Evolutionary conservation across 1,140 invertebrate genomes (phyloP), one percentile per base, ranked within the genome.

Genomic region (Drosophila yakuba): DNA sequence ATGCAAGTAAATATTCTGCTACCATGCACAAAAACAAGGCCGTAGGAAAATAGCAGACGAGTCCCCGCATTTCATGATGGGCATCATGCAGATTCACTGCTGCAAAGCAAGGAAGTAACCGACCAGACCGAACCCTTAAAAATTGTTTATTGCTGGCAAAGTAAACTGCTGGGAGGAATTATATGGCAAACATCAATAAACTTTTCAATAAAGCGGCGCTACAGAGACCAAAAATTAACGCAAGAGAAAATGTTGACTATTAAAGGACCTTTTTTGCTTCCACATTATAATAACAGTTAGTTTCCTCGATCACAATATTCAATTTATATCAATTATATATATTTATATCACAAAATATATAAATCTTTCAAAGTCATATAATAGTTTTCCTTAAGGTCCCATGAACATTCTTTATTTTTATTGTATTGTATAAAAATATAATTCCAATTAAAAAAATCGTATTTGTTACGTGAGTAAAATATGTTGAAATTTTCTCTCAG

Each of bases 181-280:
- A 81, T 75, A 76, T 79, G 74, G 71, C 68, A 85, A 86, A 86
- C 82, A 64, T 78, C 82, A 81, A 85, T 80, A 81, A 85, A 85
- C 48, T 58, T 55, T 54, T 76, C 69, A 86, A 88, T 86, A 82
- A 86, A 88, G 79, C 57, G 47, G 41, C 62, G 39, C 44, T 51
- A 64, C 51, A 62, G 15, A 20, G 23, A 10, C 32, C 32, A 32
- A 32, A 32, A 32, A 10, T 10, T 3, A 8, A 32, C 32, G 8
- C 28, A 32, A 32, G 28, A 4, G 23, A 25, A 25, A 25, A 25
- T 4, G 25, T 25, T 4, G 4, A 3, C 4, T 25, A 25, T 3
- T 25, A 25, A 23, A 23, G 2, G 23, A 2, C 23, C 2, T 25
- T 25, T 5, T 0, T 25, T 25, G 0, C 25, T 4, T 4, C 0